Evolutionary conservation across 2,888 invertebrate genomes (phyloP).

Genomic region (Gerosis bhagava): DNA sequence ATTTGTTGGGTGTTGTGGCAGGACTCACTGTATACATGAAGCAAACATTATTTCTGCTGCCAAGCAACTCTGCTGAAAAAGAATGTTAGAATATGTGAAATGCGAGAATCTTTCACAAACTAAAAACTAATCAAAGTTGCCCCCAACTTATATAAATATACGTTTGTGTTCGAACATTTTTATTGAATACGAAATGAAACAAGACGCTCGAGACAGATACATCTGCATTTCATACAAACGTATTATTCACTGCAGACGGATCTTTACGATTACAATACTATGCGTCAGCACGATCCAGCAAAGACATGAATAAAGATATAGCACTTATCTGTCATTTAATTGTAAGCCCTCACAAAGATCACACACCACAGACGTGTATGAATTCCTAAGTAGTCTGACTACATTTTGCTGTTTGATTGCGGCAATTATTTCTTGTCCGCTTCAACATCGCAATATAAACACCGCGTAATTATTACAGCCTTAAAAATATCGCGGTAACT

Average conservation of each 20-base stretch:
- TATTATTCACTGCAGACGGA: constrained; percentile 6
- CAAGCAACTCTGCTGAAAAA: no score
- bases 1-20: no score
- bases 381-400: constrained; percentile 29
- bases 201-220: background rate
- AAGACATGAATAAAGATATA: constrained; percentile 43
- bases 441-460: constrained; percentile 22
- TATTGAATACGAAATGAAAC: constrained; percentile 4
- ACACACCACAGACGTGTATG: constrained; percentile 20
- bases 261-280: constrained; percentile 31
- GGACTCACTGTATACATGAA: no score
- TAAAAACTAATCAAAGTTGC: no score
- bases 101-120: no score
- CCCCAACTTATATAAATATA: no score
- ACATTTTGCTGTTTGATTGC: constrained; percentile 32
- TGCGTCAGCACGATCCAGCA: constrained; percentile 40
- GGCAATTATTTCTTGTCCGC: constrained; percentile 33
- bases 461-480: constrained; percentile 23
- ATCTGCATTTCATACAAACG: constrained; percentile 17
- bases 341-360: constrained; percentile 25
- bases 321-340: constrained; percentile 28
- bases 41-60: no score
- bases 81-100: no score
- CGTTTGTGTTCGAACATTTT: no score
- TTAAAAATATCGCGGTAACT: constrained; percentile 21